Conservation (phyloP, 2,113 vertebrate genomes). For the Boleophthalmus pectinirostris region DNA sequence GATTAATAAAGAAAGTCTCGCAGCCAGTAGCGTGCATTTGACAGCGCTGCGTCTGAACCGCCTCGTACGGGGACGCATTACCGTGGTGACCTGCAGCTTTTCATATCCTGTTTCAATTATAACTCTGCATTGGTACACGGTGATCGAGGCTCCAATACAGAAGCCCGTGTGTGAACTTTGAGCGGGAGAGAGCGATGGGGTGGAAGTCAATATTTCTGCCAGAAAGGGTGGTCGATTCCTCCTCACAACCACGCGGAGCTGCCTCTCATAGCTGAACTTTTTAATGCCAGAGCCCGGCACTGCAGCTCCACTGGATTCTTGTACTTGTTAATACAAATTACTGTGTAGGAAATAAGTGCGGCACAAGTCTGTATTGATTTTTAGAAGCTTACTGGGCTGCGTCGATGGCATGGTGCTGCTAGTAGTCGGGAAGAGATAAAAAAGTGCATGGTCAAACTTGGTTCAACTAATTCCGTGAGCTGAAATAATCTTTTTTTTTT, state of each 20-base stretch:
- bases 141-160: constrained; percentile 43
- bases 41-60: neutral
- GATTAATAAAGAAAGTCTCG: neutral
- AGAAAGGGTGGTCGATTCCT: constrained; percentile 47
- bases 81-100: constrained; percentile 3
- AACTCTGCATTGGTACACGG: constrained; percentile 15
- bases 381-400: neutral
- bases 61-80: neutral
- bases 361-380: neutral
- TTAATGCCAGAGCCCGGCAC: constrained; percentile 18
- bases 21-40: neutral
- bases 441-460: no score
- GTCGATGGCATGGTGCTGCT: neutral
- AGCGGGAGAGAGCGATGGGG: constrained; percentile 41
- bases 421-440: no score
- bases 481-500: no score
- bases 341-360: constrained; percentile 1
- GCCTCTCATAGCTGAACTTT: constrained; percentile 22
- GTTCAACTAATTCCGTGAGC: no score
- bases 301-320: constrained; percentile 1
- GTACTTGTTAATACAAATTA: constrained; percentile 10
- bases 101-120: neutral
- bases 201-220: constrained; percentile 58
- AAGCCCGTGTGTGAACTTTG: constrained; percentile 47
- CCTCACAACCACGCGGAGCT: constrained; percentile 27